phyloP scores from a whole-genome alignment of 2,888 invertebrate species.

The Falcaria lacertinaria region DNA sequence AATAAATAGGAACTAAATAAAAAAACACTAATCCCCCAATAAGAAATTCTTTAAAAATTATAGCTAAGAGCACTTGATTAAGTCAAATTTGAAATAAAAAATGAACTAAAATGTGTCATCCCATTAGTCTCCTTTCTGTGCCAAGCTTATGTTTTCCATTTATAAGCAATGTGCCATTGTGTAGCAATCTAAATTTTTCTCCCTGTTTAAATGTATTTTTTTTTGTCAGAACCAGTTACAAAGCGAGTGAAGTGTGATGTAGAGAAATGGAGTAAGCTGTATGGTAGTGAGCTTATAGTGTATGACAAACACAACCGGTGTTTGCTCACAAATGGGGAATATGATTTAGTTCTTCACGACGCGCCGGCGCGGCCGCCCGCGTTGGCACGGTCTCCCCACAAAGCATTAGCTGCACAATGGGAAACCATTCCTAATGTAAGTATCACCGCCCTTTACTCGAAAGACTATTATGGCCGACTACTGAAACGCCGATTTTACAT shows the following conservation, averaged over 20 bases:
- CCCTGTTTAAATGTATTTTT: not conserved
- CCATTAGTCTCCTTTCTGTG: no score
- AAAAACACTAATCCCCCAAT: no score
- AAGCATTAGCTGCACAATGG: constrained; percentile 78
- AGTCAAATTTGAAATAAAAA: no score
- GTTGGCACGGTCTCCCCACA: constrained; percentile 69
- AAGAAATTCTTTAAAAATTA: no score
- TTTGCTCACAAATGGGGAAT: constrained; percentile 92
- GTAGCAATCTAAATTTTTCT: not conserved
- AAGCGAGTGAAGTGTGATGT: constrained; percentile 83
- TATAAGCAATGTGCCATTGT: no score
- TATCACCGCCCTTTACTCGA: constrained; percentile 12
- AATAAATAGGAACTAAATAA: no score
- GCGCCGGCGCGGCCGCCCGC: constrained; percentile 63
- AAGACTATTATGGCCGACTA: no score
- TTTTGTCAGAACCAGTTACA: constrained; percentile 80
- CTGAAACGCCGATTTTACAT: no score
- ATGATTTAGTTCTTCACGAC: constrained; percentile 92
- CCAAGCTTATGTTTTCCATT: no score
- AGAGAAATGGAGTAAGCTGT: constrained; percentile 79
- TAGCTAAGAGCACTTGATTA: no score
- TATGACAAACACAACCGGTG: constrained; percentile 95
- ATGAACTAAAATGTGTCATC: no score
- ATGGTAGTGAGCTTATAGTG: constrained; percentile 90
- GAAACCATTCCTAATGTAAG: constrained; percentile 81